Base-by-base conservation (phyloP, 2,113 vertebrate genomes). In the Struthidea cinerea region DNA sequence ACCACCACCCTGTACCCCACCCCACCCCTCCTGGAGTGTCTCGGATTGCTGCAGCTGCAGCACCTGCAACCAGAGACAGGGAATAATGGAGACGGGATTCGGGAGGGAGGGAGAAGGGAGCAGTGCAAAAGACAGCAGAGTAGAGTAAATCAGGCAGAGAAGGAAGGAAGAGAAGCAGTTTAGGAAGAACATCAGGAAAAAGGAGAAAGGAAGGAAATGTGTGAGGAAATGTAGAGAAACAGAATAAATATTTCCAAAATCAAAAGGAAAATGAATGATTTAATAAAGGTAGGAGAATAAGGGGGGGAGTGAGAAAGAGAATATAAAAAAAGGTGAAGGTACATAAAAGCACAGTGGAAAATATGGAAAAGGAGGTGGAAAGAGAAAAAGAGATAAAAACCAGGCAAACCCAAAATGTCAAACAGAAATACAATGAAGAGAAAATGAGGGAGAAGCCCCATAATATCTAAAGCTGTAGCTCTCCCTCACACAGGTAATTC, bases 11-110 rank as follows among this genome's bases (percentile, higher is more conserved):
- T 69, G 28, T 13, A 33, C 23, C 24, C 56, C 50, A 21, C 22
- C 50, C 39, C 33, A 32, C 7, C 22, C 44, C 15, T 53, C 76
- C 47, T 22, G n/a, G 27, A 69, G 67, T 37, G 75, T 76, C 83
- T 94, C 83, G 18, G 22, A 81, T 87, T 94, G 85, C 89, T 7
- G 10, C 94, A 95, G 91, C 86, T 93, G 86, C 76, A 81, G 26
- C 90, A 81, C 90, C 95, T 96, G 91, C 69, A 91, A 9, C 32
- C 70, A 68, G 52, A 71, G 70, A 60, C 4, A 59, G 39, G 39
- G 39, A 91, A 84, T 57, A 37, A 71, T 20, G 64, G 50, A 56
- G 42, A 76, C 9, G 23, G 37, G 27, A 41, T 57, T 49, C 60
- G 44, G 20, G 74, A 78, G 52, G 42, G 19, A 65, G n/a, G 11